Conservation (phyloP, 2,888 invertebrate genomes). For the Apoda limacodes region DNA sequence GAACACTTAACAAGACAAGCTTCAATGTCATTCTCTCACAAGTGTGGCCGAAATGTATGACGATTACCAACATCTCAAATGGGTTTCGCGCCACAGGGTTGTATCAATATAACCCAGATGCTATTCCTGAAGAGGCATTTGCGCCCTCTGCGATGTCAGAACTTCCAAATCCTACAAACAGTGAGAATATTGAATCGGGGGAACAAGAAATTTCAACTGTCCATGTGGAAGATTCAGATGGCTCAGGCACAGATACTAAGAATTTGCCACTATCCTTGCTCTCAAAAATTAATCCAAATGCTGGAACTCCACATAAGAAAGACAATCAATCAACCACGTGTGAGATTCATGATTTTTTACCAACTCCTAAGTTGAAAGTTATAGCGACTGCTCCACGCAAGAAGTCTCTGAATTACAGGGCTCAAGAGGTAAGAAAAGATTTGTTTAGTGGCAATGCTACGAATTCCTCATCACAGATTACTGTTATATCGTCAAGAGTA, state of each 20-base stretch:
- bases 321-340: conserved; percentile 13
- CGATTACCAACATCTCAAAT: conserved; percentile 16
- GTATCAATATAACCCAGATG: conserved; percentile 17
- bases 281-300: conserved; percentile 17
- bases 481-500: conserved; percentile 17
- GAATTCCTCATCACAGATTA: conserved; percentile 18
- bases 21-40: conserved; percentile 17
- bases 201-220: conserved; percentile 15
- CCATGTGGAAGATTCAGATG: conserved; percentile 14
- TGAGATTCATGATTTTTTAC: conserved; percentile 21
- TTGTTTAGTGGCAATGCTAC: conserved; percentile 18
- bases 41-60: conserved; percentile 18
- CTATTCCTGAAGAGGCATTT: conserved; percentile 17
- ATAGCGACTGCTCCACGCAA: conserved; percentile 15
- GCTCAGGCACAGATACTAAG: conserved; percentile 17
- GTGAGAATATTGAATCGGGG: conserved; percentile 14
- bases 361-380: conserved; percentile 20
- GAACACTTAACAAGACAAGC: conserved; percentile 15
- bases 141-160: conserved; percentile 16
- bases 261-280: conserved; percentile 19
- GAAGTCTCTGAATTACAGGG: conserved; percentile 20
- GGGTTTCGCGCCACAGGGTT: conserved; percentile 19
- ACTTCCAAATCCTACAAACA: conserved; percentile 14
- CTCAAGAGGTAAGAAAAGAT: conserved; percentile 20
- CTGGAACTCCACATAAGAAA: conserved; percentile 18